Conservation (phyloP, 1,140 invertebrate species). For the Brachionus manjavacas region DNA sequence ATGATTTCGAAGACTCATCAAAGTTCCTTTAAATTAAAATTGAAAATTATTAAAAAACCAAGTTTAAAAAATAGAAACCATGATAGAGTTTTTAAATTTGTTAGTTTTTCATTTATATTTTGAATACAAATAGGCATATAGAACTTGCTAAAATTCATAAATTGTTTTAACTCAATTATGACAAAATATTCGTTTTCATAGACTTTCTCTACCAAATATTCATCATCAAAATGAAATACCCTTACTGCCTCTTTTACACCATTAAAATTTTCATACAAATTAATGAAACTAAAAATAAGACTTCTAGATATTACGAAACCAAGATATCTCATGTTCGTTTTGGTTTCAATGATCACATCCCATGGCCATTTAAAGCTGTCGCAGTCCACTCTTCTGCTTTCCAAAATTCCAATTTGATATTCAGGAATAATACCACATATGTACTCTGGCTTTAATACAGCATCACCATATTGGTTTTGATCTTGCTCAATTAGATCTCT, state of each 20-base stretch:
- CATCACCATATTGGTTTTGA: background rate
- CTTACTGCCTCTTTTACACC: no score
- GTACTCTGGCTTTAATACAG: background rate
- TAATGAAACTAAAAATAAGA: background rate
- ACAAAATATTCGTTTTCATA: background rate
- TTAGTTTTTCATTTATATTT: background rate
- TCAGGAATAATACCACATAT: conserved; percentile 4
- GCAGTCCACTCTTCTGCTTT: background rate
- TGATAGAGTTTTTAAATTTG: background rate
- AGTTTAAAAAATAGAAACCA: background rate
- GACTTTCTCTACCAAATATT: background rate
- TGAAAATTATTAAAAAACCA: background rate
- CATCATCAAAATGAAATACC: background rate
- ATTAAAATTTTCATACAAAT: no score
- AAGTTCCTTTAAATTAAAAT: background rate
- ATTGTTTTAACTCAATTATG: background rate
- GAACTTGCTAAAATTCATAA: background rate
- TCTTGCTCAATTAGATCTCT: background rate
- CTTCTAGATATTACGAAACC: background rate
- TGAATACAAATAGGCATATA: conserved; percentile 14
- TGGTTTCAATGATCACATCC: background rate
- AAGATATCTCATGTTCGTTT: background rate
- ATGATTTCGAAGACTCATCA: background rate
- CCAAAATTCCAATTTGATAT: background rate
- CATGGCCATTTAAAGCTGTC: background rate